Base-by-base conservation (phyloP, 2,888 invertebrate species). In the Tinea pellionella region DNA sequence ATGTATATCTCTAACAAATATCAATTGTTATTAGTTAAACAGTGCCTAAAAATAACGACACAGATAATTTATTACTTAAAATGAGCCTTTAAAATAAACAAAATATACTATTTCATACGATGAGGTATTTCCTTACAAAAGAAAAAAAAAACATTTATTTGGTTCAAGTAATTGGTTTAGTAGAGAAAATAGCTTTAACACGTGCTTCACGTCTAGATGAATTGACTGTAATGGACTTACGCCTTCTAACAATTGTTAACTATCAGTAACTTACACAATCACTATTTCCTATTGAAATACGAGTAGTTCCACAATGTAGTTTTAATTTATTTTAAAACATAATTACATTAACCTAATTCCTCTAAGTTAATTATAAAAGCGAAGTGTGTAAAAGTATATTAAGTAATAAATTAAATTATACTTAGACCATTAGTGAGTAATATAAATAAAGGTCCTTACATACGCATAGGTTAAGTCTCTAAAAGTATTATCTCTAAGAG, bases 121-220 rank as follows among this genome's bases (percentile, higher is more conserved):
- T 24, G 6, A 24, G 6, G 24, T 24, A 24, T 24, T 24, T 24
- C 6, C 24, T 24, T 24, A 24, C 3, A 24, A 3, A 6, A 24
- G 24, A n/a, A 30, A 30, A 30, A 30, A 68, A 66, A 65, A 68
- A 66, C 66, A 68, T 73, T 81, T 84, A 75, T 77, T 75, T 70
- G 68, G 72, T 68, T 62, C 71, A 74, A 76, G 78, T 85, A 85
- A 85, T 85, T 83, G 80, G 75, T 78, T 85, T 83, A 59, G 55
- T 55, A 76, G 75, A 73, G 82, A 80, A 83, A 82, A 83, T 79
- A 80, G 79, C 76, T 81, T 80, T 77, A 80, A 77, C 81, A 78
- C 82, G 81, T 81, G 80, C 78, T 69, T 74, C 69, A 68, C 72
- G 76, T 78, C 77, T 77, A 75, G 77, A 77, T 75, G 79, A 78